These are phyloP conservation scores for Drosophila nr. perissopoda DNA, from an alignment of 2,888 invertebrate species.

Conservation along the genomic window DNA sequence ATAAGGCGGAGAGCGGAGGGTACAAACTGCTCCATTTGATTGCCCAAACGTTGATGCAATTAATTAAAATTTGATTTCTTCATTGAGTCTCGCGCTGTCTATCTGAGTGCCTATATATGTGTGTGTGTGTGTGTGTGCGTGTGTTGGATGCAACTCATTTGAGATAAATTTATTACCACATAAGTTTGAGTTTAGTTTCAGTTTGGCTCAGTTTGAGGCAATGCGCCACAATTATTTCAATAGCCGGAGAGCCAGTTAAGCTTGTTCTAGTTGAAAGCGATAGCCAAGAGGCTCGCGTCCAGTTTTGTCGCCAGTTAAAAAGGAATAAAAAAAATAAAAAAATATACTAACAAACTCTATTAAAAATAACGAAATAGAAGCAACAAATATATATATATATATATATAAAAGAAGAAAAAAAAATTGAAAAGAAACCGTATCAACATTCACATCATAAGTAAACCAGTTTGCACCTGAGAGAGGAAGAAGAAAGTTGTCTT, in stretches of 20 bases:
- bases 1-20: background rate
- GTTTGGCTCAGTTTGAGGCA: conserved; percentile 30
- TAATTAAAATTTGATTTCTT: conserved; percentile 79
- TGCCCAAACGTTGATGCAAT: conserved; percentile 78
- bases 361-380: conserved; percentile 71
- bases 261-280: conserved; percentile 79
- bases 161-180: conserved; percentile 79
- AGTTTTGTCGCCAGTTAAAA: conserved; percentile 65
- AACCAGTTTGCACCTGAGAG: conserved; percentile 80
- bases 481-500: conserved; percentile 80
- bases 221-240: conserved; percentile 77
- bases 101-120: background rate
- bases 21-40: conserved; percentile 66
- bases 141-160: conserved; percentile 60
- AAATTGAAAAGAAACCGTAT: conserved; percentile 77
- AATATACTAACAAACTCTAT: conserved; percentile 42
- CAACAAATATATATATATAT: conserved; percentile 38
- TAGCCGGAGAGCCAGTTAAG: conserved; percentile 68
- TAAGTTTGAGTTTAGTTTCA: conserved; percentile 47
- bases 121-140: conserved; percentile 6
- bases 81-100: conserved; percentile 49
- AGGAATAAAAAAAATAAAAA: background rate
- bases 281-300: conserved; percentile 54
- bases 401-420: conserved; percentile 45
- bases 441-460: conserved; percentile 80